Evolutionary conservation across 2,797 vertebrate genomes (phyloP).

Genomic region (Gallirallus australis): DNA sequence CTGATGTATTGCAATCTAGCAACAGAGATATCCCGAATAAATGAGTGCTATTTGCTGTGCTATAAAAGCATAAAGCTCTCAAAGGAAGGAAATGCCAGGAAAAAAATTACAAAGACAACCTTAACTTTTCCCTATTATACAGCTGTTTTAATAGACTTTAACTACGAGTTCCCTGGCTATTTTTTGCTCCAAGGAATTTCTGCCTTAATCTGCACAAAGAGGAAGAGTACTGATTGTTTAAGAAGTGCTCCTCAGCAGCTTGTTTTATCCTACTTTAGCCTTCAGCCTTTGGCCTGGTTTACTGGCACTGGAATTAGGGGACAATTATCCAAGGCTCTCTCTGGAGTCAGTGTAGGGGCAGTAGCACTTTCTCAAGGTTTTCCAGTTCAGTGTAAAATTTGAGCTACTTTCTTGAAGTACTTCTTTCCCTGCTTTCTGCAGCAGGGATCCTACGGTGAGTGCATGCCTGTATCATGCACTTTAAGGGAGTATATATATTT

Average conservation of each 20-base stretch:
- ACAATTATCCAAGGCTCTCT: not conserved
- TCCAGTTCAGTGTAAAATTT: not conserved
- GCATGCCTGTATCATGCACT: not conserved
- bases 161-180: rapidly evolving
- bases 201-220: not conserved
- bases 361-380: not conserved
- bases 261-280: not conserved
- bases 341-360: not conserved
- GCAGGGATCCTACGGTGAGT: not conserved
- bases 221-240: not conserved
- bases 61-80: not conserved
- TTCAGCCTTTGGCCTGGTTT: conserved; percentile 16
- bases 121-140: not conserved
- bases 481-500: not conserved
- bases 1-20: not conserved
- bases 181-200: not conserved
- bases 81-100: not conserved
- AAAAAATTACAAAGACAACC: not conserved
- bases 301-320: not conserved
- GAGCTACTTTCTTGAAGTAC: not conserved
- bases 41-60: not conserved
- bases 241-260: not conserved
- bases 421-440: not conserved
- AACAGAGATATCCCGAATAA: not conserved
- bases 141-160: not conserved